Conservation (phyloP, 1,140 invertebrate genomes). For the Drosophila bipectinata region DNA sequence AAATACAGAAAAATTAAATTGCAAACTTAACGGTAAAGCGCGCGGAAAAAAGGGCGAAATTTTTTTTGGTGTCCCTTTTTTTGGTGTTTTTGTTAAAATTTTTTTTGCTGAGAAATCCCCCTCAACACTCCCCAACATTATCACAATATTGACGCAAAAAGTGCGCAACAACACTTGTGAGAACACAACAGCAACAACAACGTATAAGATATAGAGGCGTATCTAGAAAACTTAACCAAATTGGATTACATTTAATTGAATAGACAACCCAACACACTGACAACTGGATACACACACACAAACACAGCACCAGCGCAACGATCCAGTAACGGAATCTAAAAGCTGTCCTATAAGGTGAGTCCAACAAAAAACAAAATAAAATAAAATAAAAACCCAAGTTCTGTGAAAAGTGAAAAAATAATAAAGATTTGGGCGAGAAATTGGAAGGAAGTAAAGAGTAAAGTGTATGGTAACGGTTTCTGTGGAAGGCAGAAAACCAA, state of each 20-base stretch:
- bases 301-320: not conserved
- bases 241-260: slow-evolving; percentile 57
- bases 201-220: slow-evolving; percentile 2
- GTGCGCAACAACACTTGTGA: slow-evolving; percentile 55
- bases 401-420: not conserved
- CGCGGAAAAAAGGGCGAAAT: slow-evolving; percentile 21
- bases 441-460: too few relatives aligned
- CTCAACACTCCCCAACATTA: not conserved
- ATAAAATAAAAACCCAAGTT: not conserved
- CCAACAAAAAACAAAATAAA: not conserved
- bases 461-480: too few relatives aligned
- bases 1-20: slow-evolving; percentile 2
- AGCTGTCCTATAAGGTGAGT: slow-evolving; percentile 1
- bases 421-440: too few relatives aligned
- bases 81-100: slow-evolving; percentile 29
- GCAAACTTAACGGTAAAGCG: slow-evolving; percentile 12
- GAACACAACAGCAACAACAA: not conserved
- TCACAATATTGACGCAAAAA: slow-evolving; percentile 24
- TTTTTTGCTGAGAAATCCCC: not conserved
- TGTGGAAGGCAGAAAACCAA: not conserved
- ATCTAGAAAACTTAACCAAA: slow-evolving; percentile 28
- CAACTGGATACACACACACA: slow-evolving; percentile 19
- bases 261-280: not conserved
- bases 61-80: slow-evolving; percentile 51
- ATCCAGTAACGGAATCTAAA: slow-evolving; percentile 6